These are phyloP conservation scores for Furcula furcula DNA, from an alignment of 2,888 invertebrate genomes.

Conservation along the genomic window DNA sequence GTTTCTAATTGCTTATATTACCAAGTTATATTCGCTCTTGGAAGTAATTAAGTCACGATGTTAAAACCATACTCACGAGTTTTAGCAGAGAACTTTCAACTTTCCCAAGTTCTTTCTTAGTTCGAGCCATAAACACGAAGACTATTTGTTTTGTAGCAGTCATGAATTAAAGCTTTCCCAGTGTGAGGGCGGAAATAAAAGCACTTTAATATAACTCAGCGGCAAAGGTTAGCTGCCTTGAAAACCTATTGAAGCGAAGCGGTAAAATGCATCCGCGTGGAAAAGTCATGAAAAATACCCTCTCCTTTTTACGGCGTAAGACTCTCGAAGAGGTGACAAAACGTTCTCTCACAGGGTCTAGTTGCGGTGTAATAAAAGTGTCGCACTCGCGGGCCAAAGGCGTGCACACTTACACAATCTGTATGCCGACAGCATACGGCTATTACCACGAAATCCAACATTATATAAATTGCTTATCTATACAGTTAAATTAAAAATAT, in stretches of 20 bases:
- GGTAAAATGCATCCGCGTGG: constrained; percentile 60
- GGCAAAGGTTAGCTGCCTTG: constrained; percentile 51
- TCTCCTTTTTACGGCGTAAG: constrained; percentile 53
- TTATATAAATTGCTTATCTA: no score
- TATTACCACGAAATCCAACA: no score
- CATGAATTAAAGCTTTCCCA: constrained; percentile 34
- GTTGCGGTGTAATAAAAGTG: constrained; percentile 51
- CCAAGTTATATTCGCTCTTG: constrained; percentile 78
- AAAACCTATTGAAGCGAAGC: constrained; percentile 57
- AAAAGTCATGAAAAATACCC: constrained; percentile 64
- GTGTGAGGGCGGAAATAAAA: constrained; percentile 39
- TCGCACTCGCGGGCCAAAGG: constrained; percentile 34
- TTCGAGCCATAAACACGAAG: constrained; percentile 19
- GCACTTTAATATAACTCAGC: constrained; percentile 53
- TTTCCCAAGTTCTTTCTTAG: constrained; percentile 39
- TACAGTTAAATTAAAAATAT: no score
- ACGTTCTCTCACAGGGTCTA: constrained; percentile 43
- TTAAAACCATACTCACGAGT: constrained; percentile 69
- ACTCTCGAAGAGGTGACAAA: constrained; percentile 65
- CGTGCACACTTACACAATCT: constrained; percentile 3
- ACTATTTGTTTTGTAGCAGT: constrained; percentile 33
- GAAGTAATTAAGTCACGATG: constrained; percentile 76
- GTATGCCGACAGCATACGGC: no score
- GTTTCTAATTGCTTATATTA: constrained; percentile 82
- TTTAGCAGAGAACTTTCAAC: constrained; percentile 43